These are phyloP conservation scores for Campoletis sonorensis DNA, from an alignment of 1,140 invertebrate species.

Conservation along the genomic window DNA sequence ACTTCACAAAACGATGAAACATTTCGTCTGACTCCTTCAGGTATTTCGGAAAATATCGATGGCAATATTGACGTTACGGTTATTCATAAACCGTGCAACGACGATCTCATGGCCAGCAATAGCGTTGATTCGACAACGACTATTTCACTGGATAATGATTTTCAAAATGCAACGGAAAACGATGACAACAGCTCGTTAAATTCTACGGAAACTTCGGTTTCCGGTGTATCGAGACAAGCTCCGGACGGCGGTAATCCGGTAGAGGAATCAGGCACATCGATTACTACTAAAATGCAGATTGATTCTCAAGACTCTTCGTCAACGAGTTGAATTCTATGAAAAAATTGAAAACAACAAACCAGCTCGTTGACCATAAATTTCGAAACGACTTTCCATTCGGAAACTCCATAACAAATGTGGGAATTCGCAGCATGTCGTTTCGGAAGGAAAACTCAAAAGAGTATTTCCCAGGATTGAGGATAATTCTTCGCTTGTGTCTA, in stretches of 20 bases:
- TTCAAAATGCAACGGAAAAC: slow-evolving; percentile 54
- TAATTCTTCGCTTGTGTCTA: too few relatives aligned
- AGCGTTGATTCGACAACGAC: slow-evolving; percentile 61
- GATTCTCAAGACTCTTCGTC: slow-evolving; percentile 47
- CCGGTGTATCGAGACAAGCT: slow-evolving; percentile 69
- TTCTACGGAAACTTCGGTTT: slow-evolving; percentile 63
- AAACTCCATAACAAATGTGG: too few relatives aligned
- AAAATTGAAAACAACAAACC: background rate
- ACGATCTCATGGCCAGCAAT: slow-evolving; percentile 59
- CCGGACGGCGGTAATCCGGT: slow-evolving; percentile 72
- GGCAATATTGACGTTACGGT: slow-evolving; percentile 62
- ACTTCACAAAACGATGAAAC: slow-evolving; percentile 49
- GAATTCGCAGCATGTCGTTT: too few relatives aligned
- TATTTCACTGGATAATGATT: slow-evolving; percentile 59
- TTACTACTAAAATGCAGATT: slow-evolving; percentile 33
- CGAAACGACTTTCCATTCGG: background rate
- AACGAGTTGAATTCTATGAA: slow-evolving; percentile 43
- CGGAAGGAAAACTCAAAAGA: too few relatives aligned
- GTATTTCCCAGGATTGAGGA: too few relatives aligned
- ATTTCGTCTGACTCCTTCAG: slow-evolving; percentile 59
- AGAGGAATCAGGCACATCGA: slow-evolving; percentile 60
- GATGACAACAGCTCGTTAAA: slow-evolving; percentile 56
- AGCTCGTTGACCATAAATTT: background rate
- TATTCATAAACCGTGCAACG: slow-evolving; percentile 59
- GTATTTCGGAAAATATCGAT: slow-evolving; percentile 62